Evolutionary conservation across 1,140 invertebrate genomes (phyloP), one percentile per base, ranked within the genome.

Genomic region (Hycleus cichorii): DNA sequence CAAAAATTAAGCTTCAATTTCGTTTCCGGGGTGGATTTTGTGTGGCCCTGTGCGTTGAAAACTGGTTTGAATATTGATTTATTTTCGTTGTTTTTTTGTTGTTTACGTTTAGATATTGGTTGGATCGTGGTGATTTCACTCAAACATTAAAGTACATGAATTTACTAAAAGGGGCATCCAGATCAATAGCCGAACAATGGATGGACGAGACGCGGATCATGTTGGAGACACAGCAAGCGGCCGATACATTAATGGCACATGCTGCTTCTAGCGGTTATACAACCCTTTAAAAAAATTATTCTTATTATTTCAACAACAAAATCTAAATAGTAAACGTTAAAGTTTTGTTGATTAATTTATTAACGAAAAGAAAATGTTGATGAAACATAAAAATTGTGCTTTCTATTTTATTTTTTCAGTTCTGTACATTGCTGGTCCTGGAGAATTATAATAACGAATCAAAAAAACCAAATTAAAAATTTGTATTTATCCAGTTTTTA

Each of bases 101-200:
- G 26, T 47, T 57, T 70, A 60, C 7, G 7, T 32, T 32, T 65
- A 93, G 90, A 68, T 91, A 89, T 69, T 88, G 88, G 78, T 75
- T 98, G 58, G 90, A 96, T 64, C 83, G 87, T 62, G 89, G 89
- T 18, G 84, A 97, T 67, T 81, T 97, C 43, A 80, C 86, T 46
- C 84, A 87, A 71, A 89, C 93, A 0, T 74, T 97, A 0, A 83
- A 87, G 49, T 96, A 95, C 73, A 88, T 97, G 79, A 95, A 94
- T 71, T 81, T 96, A 42, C 75, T 98, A 24, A 81, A 86, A 67
- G 95, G 95, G 18, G 91, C 91, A 24, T 80, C 95, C 0, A 78
- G 87, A 6, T 79, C 80, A n/a, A 82, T 95, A 3, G 90, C 94
- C 2, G 74, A 72, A 43, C 86, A 91, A 63, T 98, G 95, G 95